A percentile compares a stretch with the other conserved stretches of the same genome.
Conservation (phyloP, 2,888 invertebrate genomes). For the Hirtodrosophila alboralis region DNA sequence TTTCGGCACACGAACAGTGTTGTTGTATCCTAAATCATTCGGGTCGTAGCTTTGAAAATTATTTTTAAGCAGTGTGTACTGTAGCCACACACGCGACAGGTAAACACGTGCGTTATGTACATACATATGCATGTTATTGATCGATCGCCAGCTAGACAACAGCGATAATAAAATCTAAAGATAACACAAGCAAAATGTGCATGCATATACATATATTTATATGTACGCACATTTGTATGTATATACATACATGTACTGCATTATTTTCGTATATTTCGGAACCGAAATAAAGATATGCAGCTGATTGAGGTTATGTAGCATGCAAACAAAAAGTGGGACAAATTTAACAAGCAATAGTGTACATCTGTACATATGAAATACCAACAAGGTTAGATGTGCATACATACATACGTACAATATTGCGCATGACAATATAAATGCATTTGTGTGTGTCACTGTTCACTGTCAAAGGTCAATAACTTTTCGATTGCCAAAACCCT, state of each 20-base stretch:
- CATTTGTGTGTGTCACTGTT: conserved; percentile 38
- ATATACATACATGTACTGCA: not conserved
- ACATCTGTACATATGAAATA: conserved; percentile 17
- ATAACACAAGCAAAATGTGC: conserved; percentile 33
- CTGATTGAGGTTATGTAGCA: conserved; percentile 63
- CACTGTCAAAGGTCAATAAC: conserved; percentile 71
- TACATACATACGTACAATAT: too few species aligned
- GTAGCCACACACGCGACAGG: conserved; percentile 27
- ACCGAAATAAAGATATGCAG: conserved; percentile 7
- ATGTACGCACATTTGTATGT: not conserved
- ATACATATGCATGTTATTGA: not conserved
- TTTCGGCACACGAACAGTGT: too few species aligned
- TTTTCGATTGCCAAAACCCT: conserved; percentile 37
- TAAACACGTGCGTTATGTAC: conserved; percentile 40
- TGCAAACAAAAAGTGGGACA: conserved; percentile 48
- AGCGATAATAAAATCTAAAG: too few species aligned
- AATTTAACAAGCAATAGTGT: conserved; percentile 24
- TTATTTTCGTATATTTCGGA: conserved; percentile 2
- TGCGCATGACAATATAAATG: conserved; percentile 52
- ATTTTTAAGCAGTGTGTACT: conserved; percentile 16
- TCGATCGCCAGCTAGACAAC: too few species aligned
- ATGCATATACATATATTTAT: too few species aligned
- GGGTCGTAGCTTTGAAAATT: not conserved
- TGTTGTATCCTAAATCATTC: too few species aligned
- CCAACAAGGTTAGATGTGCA: conserved; percentile 11